Evolutionary conservation across 2,113 vertebrate genomes (phyloP).

Genomic region (Chaetodon trifascialis): DNA sequence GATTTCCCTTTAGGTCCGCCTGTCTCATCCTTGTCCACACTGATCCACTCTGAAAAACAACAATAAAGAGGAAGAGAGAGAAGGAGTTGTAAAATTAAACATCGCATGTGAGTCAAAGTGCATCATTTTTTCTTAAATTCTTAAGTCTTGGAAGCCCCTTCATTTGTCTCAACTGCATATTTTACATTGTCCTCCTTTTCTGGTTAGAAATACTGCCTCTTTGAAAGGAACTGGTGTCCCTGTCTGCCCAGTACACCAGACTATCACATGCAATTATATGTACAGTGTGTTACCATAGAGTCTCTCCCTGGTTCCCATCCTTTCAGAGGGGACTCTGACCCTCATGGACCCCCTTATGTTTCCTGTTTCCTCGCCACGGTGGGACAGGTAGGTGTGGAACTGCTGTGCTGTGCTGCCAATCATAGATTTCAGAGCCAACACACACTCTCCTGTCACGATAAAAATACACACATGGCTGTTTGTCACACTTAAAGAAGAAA

Average conservation of each 20-base stretch:
- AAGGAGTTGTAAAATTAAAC: not conserved
- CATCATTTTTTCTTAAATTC: not conserved
- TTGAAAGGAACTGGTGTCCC: not conserved
- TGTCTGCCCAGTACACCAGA: not conserved
- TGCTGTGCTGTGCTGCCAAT: conserved; percentile 97
- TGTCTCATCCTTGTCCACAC: conserved; percentile 93
- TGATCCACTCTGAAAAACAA: conserved; percentile 99
- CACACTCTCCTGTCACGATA: conserved; percentile 90
- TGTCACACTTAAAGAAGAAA: not conserved
- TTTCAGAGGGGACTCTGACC: conserved; percentile 93
- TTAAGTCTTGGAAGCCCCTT: not conserved
- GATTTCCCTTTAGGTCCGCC: conserved; percentile 89
- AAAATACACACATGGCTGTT: not conserved
- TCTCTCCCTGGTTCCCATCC: conserved; percentile 94
- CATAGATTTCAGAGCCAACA: conserved; percentile 97
- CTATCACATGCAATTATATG: not conserved
- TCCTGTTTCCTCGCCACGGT: conserved; percentile 95
- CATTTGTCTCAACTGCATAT: not conserved
- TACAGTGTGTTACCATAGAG: conserved; percentile 88
- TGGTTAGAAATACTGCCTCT: not conserved
- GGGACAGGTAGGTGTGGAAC: conserved; percentile 96
- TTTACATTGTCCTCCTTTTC: not conserved
- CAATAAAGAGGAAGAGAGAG: conserved; percentile 40
- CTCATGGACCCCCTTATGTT: conserved; percentile 98
- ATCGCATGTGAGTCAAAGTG: too few species aligned